Evolutionary conservation across 2,888 invertebrate species (phyloP).

Genomic region (Laothoe populi): DNA sequence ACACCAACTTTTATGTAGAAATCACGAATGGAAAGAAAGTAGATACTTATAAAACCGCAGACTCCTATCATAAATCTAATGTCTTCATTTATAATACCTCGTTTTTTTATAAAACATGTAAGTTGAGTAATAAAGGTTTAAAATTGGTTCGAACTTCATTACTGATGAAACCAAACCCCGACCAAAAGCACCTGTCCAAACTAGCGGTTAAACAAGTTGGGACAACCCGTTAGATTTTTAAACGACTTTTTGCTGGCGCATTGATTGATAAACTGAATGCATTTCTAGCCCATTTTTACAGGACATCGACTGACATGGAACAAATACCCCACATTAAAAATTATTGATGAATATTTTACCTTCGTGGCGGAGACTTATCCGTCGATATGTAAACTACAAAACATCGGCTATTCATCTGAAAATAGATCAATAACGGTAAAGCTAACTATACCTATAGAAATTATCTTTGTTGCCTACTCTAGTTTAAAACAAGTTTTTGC

Average conservation of each 20-base stretch:
- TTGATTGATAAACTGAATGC: background rate
- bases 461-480: background rate
- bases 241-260: background rate
- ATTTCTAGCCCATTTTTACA: constrained; percentile 31
- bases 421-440: constrained; percentile 51
- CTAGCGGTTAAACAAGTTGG: background rate
- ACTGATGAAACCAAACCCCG: too few species aligned
- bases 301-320: constrained; percentile 55
- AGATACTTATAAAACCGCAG: too few species aligned
- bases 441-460: background rate
- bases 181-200: too few species aligned
- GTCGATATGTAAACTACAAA: constrained; percentile 48
- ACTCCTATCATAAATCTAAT: too few species aligned
- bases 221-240: background rate
- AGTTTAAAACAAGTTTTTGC: constrained; percentile 1
- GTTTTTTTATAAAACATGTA: too few species aligned
- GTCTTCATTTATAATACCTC: too few species aligned
- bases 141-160: too few species aligned
- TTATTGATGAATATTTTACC: constrained; percentile 52
- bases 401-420: constrained; percentile 50
- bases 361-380: constrained; percentile 47
- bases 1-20: too few species aligned
- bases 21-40: too few species aligned
- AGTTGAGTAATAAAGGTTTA: too few species aligned
- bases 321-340: constrained; percentile 46